Base-by-base conservation (phyloP, 1,140 invertebrate species). In the Scaptomyza montana region DNA sequence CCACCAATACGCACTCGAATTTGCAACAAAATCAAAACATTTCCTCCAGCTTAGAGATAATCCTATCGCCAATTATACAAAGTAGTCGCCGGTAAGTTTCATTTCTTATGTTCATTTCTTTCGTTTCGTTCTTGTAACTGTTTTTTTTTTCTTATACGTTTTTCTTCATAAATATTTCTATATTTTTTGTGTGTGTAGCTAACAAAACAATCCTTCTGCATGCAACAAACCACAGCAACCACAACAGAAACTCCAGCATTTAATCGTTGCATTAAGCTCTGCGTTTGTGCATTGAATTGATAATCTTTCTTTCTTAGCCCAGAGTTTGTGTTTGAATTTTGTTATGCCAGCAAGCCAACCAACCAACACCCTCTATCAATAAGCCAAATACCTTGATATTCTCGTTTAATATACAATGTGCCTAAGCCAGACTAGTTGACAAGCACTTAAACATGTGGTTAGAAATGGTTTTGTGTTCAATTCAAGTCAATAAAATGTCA, bases 61-160 rank as follows among this genome's bases (percentile, higher is more conserved):
- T 92, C 80, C 90, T 92, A 77, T 91, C 90, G 78, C 90, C 90
- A 92, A 92, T 92, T 86, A 92, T 92, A 78, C 90, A 92, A 92
- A 92, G 90, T 92, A 92, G 86, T 90, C 86, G 90, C 80, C 90
- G 90, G 90, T 92, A 92, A 92, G 90, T 92, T 92, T 80, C 39
- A 71, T 74, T 76, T 86, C 56, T 85, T 81, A 36, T 65, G 80
- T 79, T 75, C 43, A 39, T 56, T 56, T 62, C 78, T 69, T 36
- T 51, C 9, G n/a, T 47, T 50, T 63, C 30, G 30, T 46, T 19
- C 45, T 39, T 28, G 12, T 43, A n/a, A 16, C 45, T 59, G 12
- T 16, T 46, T 10, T 30, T 51, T 16, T 9, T 16, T 16, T 16
- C 16, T 16, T n/a, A n/a, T n/a, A n/a, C n/a, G n/a, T n/a, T n/a